phyloP scores from a whole-genome alignment of 2,113 vertebrate genomes.

The Lophochroa leadbeateri region DNA sequence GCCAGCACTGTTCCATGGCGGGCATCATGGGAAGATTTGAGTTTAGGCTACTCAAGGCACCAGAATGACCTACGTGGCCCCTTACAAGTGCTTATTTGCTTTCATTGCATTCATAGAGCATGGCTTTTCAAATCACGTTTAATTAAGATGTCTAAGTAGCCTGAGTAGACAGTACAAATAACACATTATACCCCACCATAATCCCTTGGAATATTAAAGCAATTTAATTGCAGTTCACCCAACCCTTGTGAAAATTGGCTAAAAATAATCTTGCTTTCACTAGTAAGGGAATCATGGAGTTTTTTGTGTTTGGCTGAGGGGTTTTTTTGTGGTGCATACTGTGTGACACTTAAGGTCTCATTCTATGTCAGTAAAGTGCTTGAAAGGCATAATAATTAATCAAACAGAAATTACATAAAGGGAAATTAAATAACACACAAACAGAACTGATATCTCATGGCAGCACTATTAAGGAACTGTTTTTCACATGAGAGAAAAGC shows the following conservation, averaged over 20 bases:
- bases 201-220: not conserved
- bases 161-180: not conserved
- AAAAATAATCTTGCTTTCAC: constrained; percentile 1
- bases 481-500: not conserved
- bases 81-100: not conserved
- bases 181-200: not conserved
- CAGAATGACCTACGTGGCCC: not conserved
- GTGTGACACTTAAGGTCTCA: not conserved
- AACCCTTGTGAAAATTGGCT: not conserved
- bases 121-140: not conserved
- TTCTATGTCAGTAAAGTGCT: not conserved
- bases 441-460: not conserved
- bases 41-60: not conserved
- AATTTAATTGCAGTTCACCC: not conserved
- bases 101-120: not conserved
- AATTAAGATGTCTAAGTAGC: constrained; percentile 6
- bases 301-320: not conserved
- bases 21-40: not conserved
- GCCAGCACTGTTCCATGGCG: rapidly evolving
- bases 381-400: not conserved
- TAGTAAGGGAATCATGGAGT: not conserved
- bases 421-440: not conserved
- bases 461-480: not conserved
- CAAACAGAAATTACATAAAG: not conserved
- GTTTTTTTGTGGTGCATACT: not conserved